Evolutionary conservation across 2,888 invertebrate genomes (phyloP), one percentile per base, ranked within the genome.

Genomic region (Rhamphomyia laevipes): DNA sequence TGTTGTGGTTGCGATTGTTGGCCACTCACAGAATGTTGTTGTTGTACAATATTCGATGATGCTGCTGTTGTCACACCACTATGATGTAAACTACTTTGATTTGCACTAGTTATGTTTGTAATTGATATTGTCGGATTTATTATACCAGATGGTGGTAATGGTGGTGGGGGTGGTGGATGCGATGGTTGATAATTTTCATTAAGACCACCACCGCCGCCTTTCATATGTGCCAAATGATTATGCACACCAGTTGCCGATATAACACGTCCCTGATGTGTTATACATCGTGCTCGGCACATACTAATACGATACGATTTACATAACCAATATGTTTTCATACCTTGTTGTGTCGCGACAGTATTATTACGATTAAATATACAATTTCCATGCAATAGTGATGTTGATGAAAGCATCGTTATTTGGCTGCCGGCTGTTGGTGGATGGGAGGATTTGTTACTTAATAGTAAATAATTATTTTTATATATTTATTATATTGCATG

Each of bases 321-420:
- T 44, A 71, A 61, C 71, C 71, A 71, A 54, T 71, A 71, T 15
- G 71, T 71, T 61, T 71, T 71, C 70, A 71, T 70, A 53, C 71
- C 71, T 59, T 71, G 70, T 54, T 70, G 71, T 27, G 71, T 71
- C 52, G 71, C 71, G 46, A 71, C 71, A 23, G 71, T 71, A 59
- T 71, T 71, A 58, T 71, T 71, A 40, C 71, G 65, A 58, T 71
- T 71, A 58, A 70, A 71, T 41, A 71, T 69, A 53, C 71, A 71
- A 54, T 65, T 68, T 49, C 69, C 69, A 56, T 71, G 71, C 51
- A 71, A 61, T 55, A 71, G 57, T 18, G 71, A 71, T 45, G 71
- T 71, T 45, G 71, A 67, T 49, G 71, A 70, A 49, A 71, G 60
- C 71, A 71, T 71, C 53, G 70, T 69, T 56, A 71, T 64, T 56